A percentile compares a stretch with the other conserved stretches of the same genome.
Conservation (phyloP, 2,888 invertebrate species). For the Plemyria rubiginata region DNA sequence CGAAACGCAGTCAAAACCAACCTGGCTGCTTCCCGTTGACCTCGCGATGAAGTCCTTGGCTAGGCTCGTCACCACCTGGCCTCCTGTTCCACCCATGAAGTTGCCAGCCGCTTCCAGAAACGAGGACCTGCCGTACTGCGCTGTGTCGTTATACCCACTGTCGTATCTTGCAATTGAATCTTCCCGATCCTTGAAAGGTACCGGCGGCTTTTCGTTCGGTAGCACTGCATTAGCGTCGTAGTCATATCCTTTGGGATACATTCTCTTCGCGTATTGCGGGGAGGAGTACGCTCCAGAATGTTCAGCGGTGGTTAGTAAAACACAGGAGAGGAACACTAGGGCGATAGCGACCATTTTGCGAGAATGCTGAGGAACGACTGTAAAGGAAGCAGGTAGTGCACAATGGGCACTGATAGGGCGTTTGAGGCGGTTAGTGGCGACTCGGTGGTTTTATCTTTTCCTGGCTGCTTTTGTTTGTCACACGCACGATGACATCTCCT, state of each 20-base stretch:
- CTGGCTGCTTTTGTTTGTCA: constrained; percentile 76
- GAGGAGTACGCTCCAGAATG: constrained; percentile 82
- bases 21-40: constrained; percentile 89
- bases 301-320: constrained; percentile 55
- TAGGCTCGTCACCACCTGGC: constrained; percentile 83
- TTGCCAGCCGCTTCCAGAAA: constrained; percentile 72
- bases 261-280: constrained; percentile 81
- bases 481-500: constrained; percentile 82
- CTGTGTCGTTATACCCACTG: constrained; percentile 58
- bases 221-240: constrained; percentile 65
- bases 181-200: constrained; percentile 58
- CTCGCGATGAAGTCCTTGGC: constrained; percentile 89
- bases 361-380: constrained; percentile 50
- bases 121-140: constrained; percentile 64
- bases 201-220: constrained; percentile 64
- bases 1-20: constrained; percentile 82
- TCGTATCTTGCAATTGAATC: constrained; percentile 63
- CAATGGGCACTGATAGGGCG: constrained; percentile 59
- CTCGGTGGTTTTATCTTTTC: constrained; percentile 79
- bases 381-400: constrained; percentile 62
- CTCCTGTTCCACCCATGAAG: constrained; percentile 74
- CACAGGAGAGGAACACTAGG: constrained; percentile 53
- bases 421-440: constrained; percentile 57
- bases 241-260: constrained; percentile 66
- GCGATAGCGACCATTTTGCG: constrained; percentile 66